phyloP scores from a whole-genome alignment of 2,113 vertebrate genomes.

The Ancistrus triradiatus region DNA sequence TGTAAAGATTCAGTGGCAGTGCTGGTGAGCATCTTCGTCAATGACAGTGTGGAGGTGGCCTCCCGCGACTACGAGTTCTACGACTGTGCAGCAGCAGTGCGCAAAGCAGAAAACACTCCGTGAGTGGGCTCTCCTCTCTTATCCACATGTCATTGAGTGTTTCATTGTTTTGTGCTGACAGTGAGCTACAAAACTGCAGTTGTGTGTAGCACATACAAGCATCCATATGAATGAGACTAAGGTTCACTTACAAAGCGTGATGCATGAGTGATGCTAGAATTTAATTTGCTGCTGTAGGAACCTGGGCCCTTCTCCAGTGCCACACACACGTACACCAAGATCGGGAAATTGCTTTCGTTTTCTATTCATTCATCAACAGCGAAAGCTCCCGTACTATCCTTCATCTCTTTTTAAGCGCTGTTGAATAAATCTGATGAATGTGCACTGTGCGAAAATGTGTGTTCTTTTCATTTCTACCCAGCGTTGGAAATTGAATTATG shows the following conservation, averaged over 20 bases:
- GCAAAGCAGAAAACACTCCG: conserved; percentile 79
- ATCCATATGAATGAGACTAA: conserved; percentile 46
- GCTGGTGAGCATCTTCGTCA: conserved; percentile 65
- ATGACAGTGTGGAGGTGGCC: conserved; percentile 71
- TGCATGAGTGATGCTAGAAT: conserved; percentile 57
- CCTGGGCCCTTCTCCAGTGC: conserved; percentile 43
- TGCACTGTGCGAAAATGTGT: conserved; percentile 62
- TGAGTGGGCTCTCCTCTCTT: conserved; percentile 66
- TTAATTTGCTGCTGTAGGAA: conserved; percentile 52
- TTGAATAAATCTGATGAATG: conserved; percentile 66
- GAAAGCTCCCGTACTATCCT: conserved; percentile 50
- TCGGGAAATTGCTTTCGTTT: conserved; percentile 71
- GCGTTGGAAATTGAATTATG: background rate
- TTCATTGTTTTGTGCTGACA: conserved; percentile 29
- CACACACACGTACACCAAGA: conserved; percentile 43
- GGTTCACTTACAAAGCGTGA: conserved; percentile 66
- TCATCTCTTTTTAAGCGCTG: conserved; percentile 46
- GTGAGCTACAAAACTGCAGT: background rate
- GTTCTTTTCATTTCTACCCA: conserved; percentile 41
- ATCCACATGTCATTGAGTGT: conserved; percentile 24
- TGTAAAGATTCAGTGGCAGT: conserved; percentile 81
- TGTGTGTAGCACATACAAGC: conserved; percentile 41
- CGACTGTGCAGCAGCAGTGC: conserved; percentile 78
- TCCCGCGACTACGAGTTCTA: conserved; percentile 85
- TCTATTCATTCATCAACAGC: conserved; percentile 73